phyloP scores from a whole-genome alignment of 2,797 vertebrate genomes.

The Todus mexicanus region DNA sequence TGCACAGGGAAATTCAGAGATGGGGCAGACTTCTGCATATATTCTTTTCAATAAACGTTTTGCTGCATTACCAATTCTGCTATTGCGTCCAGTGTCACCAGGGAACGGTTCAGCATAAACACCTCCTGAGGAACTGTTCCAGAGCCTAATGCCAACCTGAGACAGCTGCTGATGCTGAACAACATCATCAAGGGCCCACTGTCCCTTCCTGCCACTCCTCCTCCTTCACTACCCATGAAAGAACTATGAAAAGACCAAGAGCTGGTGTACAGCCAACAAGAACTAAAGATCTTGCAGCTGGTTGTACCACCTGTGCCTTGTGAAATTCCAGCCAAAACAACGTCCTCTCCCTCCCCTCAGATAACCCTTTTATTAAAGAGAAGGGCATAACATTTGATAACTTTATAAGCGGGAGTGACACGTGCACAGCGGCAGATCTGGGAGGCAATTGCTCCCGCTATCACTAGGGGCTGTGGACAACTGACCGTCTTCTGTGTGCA shows the following conservation, averaged over 20 bases:
- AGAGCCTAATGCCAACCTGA: conserved; percentile 79
- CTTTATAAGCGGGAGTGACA: conserved; percentile 26
- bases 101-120: conserved; percentile 57
- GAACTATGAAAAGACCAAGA: conserved; percentile 81
- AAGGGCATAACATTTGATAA: conserved; percentile 67
- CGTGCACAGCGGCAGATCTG: background rate
- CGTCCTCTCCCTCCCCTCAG: conserved; percentile 74
- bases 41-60: conserved; percentile 36
- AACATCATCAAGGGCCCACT: conserved; percentile 77
- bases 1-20: background rate
- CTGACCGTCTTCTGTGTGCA: background rate
- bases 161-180: conserved; percentile 79
- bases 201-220: conserved; percentile 80
- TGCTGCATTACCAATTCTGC: background rate
- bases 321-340: conserved; percentile 82
- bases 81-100: conserved; percentile 56
- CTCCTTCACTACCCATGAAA: conserved; percentile 74
- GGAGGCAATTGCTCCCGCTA: background rate
- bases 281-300: conserved; percentile 84
- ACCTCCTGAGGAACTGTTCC: conserved; percentile 72
- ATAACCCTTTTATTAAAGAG: conserved; percentile 64
- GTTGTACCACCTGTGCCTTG: conserved; percentile 82
- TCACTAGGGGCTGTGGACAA: background rate
- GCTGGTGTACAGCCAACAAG: conserved; percentile 81
- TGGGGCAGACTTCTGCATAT: background rate